phyloP scores from a whole-genome alignment of 2,113 vertebrate species.

The Apteryx owenii region DNA sequence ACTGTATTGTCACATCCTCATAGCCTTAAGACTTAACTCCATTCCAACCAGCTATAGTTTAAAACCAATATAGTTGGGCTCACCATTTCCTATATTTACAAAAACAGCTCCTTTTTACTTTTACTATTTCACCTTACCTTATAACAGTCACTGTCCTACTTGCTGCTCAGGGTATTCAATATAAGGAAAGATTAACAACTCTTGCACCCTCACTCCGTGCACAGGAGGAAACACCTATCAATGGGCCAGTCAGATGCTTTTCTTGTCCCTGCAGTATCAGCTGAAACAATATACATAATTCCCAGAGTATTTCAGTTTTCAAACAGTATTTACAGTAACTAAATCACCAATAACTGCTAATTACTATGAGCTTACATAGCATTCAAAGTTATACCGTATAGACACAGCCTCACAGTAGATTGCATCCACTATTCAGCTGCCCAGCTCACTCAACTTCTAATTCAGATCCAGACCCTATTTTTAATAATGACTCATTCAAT shows the following conservation, averaged over 20 bases:
- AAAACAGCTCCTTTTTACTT: not conserved
- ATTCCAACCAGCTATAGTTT: not conserved
- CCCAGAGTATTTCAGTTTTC: not conserved
- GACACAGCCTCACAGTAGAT: not conserved
- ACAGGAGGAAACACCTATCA: not conserved
- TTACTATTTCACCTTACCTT: not conserved
- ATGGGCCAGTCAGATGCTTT: not conserved
- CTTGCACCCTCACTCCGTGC: not conserved
- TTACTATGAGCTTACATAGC: accelerated
- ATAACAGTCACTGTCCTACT: not conserved
- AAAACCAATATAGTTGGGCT: not conserved
- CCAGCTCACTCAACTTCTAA: not conserved
- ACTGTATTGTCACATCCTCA: not conserved
- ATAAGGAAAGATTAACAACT: not conserved
- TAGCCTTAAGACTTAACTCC: not conserved
- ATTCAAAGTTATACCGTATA: not conserved
- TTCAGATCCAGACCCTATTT: slow-evolving; percentile 25
- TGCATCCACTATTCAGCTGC: not conserved
- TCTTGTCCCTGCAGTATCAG: not conserved
- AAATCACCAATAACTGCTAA: not conserved
- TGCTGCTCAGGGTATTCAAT: not conserved
- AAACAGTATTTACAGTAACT: not conserved
- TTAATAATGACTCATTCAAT: slow-evolving; percentile 55
- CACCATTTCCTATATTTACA: not conserved
- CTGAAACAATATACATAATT: not conserved